These are phyloP conservation scores for Julus scanicus DNA, from an alignment of 2,888 invertebrate genomes.

Conservation along the genomic window DNA sequence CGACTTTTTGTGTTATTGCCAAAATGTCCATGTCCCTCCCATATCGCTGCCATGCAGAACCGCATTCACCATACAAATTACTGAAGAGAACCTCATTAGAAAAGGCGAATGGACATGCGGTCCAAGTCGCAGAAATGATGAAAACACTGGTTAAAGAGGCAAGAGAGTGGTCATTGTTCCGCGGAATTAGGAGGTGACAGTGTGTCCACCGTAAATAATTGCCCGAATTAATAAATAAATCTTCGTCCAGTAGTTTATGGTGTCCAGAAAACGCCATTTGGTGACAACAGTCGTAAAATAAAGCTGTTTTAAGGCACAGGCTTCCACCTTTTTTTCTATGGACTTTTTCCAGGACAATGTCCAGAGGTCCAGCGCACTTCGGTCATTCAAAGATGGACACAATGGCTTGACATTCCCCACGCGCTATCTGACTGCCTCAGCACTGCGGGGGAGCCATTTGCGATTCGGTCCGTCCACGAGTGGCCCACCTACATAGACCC, in stretches of 20 bases:
- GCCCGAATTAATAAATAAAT: slow-evolving; percentile 31
- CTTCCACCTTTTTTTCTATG: slow-evolving; percentile 6
- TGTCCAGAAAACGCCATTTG: background rate
- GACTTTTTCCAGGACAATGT: background rate
- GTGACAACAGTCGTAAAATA: slow-evolving; percentile 28
- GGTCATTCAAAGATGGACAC: background rate
- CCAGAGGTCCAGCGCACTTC: background rate
- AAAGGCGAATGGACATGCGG: background rate
- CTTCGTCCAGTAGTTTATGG: slow-evolving; percentile 13
- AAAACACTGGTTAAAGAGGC: slow-evolving; percentile 20
- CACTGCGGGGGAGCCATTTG: slow-evolving; percentile 17
- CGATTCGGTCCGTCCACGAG: slow-evolving; percentile 44
- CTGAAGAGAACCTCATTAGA: background rate
- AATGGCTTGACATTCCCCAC: slow-evolving; percentile 26
- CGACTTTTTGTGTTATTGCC: too few species aligned
- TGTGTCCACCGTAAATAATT: slow-evolving; percentile 12
- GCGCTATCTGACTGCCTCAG: background rate
- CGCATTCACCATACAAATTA: too few species aligned
- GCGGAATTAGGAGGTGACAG: slow-evolving; percentile 18
- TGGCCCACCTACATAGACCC: slow-evolving; percentile 51
- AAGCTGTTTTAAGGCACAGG: slow-evolving; percentile 10
- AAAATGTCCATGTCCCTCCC: too few species aligned
- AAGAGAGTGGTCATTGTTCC: background rate
- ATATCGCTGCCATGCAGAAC: too few species aligned
- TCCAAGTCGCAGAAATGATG: background rate